Evolutionary conservation across 2,113 vertebrate species (phyloP).

Genomic region (Daubentonia madagascariensis): DNA sequence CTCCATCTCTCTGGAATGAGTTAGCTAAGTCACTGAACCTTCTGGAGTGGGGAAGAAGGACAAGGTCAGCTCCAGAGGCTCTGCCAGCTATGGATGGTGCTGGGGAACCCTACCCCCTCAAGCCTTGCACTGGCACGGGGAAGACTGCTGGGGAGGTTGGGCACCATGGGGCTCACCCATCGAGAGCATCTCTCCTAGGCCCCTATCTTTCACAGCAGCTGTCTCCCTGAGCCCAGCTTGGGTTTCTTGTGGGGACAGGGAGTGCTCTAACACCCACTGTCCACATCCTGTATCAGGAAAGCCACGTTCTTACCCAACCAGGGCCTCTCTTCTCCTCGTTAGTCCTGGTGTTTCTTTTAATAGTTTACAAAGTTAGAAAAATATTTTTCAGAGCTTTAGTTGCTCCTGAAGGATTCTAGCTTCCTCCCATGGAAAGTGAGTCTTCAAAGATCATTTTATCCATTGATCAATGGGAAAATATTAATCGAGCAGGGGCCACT

Average conservation of each 20-base stretch:
- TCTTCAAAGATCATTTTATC: background rate
- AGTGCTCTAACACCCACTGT: background rate
- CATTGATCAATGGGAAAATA: background rate
- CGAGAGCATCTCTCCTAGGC: background rate
- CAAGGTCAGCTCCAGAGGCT: background rate
- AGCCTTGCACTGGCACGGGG: background rate
- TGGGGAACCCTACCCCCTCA: background rate
- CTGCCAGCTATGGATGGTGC: background rate
- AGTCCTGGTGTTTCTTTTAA: background rate
- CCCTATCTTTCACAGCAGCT: background rate
- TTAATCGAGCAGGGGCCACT: background rate
- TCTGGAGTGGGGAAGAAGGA: background rate
- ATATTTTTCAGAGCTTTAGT: background rate
- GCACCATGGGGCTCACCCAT: accelerated
- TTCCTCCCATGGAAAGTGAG: background rate
- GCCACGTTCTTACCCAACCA: background rate
- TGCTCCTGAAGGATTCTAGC: background rate
- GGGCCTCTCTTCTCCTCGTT: background rate
- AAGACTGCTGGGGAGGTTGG: background rate
- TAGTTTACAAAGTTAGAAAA: conserved; percentile 1
- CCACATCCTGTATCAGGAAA: conserved; percentile 23
- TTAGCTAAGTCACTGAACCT: background rate
- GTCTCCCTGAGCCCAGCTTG: background rate
- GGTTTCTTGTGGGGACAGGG: background rate
- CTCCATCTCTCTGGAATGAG: background rate